Conservation (phyloP, 2,888 invertebrate species). For the Aquatica leii region DNA sequence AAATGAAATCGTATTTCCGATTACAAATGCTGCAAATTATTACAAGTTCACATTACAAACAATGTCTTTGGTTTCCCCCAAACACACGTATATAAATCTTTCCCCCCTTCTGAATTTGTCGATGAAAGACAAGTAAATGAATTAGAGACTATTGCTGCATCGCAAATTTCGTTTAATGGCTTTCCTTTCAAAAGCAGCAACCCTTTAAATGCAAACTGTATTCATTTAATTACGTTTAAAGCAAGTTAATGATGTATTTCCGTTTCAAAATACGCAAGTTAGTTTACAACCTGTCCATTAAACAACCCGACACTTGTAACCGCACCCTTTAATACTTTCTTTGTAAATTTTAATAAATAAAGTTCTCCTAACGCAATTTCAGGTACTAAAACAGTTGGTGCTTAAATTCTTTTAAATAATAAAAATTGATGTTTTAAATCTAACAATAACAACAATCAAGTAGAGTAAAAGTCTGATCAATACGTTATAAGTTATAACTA, state of each 20-base stretch:
- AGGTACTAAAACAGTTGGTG: no score
- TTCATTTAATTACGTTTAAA: conserved; percentile 23
- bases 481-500: no score
- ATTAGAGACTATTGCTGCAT: conserved; percentile 13
- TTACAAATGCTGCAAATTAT: neutral
- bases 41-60: neutral
- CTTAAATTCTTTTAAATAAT: no score
- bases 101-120: neutral
- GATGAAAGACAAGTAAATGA: conserved; percentile 17
- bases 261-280: conserved; percentile 19
- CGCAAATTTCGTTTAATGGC: conserved; percentile 25
- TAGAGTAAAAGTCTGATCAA: no score
- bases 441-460: no score
- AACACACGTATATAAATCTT: neutral
- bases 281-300: conserved; percentile 17
- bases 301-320: conserved; percentile 6
- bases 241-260: conserved; percentile 21
- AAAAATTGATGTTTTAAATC: no score
- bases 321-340: neutral
- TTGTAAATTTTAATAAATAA: no score
- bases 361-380: no score
- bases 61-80: neutral
- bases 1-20: neutral
- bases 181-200: conserved; percentile 25
- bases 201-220: conserved; percentile 23